Evolutionary conservation across 2,888 invertebrate species (phyloP).

Genomic region (Timema cristinae): DNA sequence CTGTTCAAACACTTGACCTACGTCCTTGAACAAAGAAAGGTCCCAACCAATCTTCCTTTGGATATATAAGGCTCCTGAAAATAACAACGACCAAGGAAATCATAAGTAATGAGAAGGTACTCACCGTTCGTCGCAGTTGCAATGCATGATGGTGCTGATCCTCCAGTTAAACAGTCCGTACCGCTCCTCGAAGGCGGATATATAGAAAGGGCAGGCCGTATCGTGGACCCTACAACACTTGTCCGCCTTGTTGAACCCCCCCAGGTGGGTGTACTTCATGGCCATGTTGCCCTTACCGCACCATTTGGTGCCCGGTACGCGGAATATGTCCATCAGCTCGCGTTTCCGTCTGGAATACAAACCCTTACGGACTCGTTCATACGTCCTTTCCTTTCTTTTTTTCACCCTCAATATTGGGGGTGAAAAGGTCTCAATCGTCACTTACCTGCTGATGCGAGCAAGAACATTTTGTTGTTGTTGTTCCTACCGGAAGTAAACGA

Average conservation of each 20-base stretch:
- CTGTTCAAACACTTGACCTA: not conserved
- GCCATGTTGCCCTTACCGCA: slow-evolving; percentile 87
- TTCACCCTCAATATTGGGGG: too few relatives aligned
- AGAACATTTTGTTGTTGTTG: too few relatives aligned
- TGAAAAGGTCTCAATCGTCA: too few relatives aligned
- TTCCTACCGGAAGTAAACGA: too few relatives aligned
- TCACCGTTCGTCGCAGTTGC: slow-evolving; percentile 87
- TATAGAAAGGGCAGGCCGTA: slow-evolving; percentile 76
- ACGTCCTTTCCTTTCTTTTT: too few relatives aligned
- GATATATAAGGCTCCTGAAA: not conserved
- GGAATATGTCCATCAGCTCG: slow-evolving; percentile 61
- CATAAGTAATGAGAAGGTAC: slow-evolving; percentile 36
- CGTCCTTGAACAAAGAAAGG: not conserved
- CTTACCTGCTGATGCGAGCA: too few relatives aligned
- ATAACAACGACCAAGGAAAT: not conserved
- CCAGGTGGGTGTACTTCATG: slow-evolving; percentile 74
- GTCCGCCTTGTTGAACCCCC: slow-evolving; percentile 78
- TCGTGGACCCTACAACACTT: slow-evolving; percentile 81
- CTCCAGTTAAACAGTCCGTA: slow-evolving; percentile 87
- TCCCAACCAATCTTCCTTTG: too few relatives aligned
- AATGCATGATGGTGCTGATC: slow-evolving; percentile 86
- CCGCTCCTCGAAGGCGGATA: slow-evolving; percentile 76
- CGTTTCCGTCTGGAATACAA: slow-evolving; percentile 46
- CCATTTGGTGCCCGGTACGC: slow-evolving; percentile 90
- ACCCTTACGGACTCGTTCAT: too few relatives aligned